A percentile compares a stretch with the other conserved stretches of the same genome.
These are phyloP conservation scores for Avahi laniger DNA, from an alignment of 2,797 vertebrate genomes.

Conservation along the genomic window DNA sequence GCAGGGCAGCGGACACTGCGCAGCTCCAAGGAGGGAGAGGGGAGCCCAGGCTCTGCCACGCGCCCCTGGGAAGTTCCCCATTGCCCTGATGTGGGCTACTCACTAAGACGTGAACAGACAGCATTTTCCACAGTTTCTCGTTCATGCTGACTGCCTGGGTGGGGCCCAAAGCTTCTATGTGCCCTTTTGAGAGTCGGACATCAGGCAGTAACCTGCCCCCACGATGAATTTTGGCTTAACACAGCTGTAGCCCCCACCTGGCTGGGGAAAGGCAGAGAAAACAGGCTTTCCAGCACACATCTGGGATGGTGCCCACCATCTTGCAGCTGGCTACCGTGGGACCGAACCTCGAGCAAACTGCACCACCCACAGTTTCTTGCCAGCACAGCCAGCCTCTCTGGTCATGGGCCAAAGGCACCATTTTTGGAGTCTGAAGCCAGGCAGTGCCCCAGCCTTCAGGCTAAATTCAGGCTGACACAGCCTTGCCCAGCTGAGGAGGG, in stretches of 20 bases:
- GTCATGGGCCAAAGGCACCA: neutral
- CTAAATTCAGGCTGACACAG: neutral
- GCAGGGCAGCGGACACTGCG: neutral
- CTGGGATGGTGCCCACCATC: neutral
- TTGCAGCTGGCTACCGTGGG: neutral
- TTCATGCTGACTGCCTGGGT: neutral
- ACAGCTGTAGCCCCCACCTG: neutral
- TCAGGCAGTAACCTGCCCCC: neutral
- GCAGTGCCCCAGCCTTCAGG: no score
- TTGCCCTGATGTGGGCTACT: neutral
- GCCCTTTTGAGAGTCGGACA: neutral
- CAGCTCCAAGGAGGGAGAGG: neutral
- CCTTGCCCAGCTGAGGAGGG: neutral
- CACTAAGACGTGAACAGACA: neutral
- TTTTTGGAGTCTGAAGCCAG: neutral
- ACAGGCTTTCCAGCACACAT: neutral
- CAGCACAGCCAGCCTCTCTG: neutral
- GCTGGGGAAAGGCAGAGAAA: neutral
- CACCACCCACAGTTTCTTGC: neutral
- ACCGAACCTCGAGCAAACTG: neutral
- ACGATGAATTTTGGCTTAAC: neutral
- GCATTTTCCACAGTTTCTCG: neutral
- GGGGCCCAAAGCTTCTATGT: neutral
- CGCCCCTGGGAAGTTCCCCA: neutral
- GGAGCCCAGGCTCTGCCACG: neutral